Percentiles rank a stretch among this genome's conserved stretches.
Evolutionary conservation across 2,113 vertebrate genomes (phyloP).

Genomic region (Pseudopipra pipra): DNA sequence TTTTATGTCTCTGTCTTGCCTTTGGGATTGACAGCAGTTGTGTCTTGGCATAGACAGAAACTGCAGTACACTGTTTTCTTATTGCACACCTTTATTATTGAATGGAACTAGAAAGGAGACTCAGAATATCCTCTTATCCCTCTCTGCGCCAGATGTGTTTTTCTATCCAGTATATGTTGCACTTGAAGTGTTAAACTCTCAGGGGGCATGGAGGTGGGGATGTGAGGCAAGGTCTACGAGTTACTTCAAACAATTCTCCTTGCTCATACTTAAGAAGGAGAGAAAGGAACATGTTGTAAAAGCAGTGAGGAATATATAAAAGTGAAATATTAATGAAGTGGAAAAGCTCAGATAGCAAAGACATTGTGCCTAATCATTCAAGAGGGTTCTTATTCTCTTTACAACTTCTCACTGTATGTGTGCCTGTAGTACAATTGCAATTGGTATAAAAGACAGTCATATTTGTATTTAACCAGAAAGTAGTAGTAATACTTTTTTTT

Average conservation of each 20-base stretch:
- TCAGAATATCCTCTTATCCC: not conserved
- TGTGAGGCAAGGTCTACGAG: constrained; percentile 38
- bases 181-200: constrained; percentile 57
- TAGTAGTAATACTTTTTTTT: not conserved
- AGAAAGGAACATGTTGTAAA: constrained; percentile 57
- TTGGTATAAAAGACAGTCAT: not conserved
- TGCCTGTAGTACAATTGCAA: not conserved
- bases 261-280: constrained; percentile 42
- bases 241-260: constrained; percentile 62
- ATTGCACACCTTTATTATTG: not conserved
- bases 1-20: not conserved
- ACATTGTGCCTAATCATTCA: not conserved
- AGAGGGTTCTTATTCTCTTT: not conserved
- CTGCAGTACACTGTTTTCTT: not conserved
- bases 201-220: not conserved
- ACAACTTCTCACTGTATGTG: not conserved
- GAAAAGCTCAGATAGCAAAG: constrained; percentile 53
- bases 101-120: not conserved
- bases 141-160: not conserved
- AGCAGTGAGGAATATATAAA: constrained; percentile 62
- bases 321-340: constrained; percentile 71
- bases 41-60: not conserved
- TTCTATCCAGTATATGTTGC: not conserved
- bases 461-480: not conserved
- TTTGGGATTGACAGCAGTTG: not conserved